Evolutionary conservation across 2,888 invertebrate genomes (phyloP).

Genomic region (Pediacus dermestoides): DNA sequence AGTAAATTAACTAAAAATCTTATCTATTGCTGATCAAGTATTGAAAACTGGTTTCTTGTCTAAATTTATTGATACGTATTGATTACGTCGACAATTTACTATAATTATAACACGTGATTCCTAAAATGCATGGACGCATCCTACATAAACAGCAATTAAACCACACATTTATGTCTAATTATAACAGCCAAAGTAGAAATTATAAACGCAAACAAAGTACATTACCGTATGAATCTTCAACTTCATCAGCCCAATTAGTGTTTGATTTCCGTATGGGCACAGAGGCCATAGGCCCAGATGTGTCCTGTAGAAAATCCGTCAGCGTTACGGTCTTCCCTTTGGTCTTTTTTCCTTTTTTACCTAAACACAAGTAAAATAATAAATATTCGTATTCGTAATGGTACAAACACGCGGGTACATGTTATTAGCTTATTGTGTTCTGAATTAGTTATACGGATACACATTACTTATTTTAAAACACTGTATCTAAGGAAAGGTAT

Average conservation of each 20-base stretch:
- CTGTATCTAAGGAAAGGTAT: not conserved
- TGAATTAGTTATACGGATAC: not conserved
- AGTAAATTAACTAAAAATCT: too few relatives aligned
- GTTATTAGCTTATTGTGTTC: not conserved
- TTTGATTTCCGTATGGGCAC: conserved; percentile 57
- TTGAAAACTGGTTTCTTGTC: too few relatives aligned
- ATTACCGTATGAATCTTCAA: conserved; percentile 76
- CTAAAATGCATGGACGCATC: too few relatives aligned
- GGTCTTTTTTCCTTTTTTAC: conserved; percentile 79
- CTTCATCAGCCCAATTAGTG: conserved; percentile 73
- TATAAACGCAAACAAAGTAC: too few relatives aligned
- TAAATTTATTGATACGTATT: too few relatives aligned
- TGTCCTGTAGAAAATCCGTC: conserved; percentile 75
- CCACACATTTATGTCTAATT: not conserved
- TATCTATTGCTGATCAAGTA: too few relatives aligned
- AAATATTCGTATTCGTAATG: conserved; percentile 4
- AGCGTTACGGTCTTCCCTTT: conserved; percentile 80
- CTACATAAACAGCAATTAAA: not conserved
- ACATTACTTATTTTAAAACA: not conserved
- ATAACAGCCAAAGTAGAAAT: conserved; percentile 5
- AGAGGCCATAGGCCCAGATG: conserved; percentile 54
- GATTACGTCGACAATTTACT: too few relatives aligned
- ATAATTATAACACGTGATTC: too few relatives aligned
- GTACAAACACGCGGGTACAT: conserved; percentile 18
- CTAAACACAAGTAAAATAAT: conserved; percentile 21